Evolutionary conservation across 2,113 vertebrate species (phyloP).

Genomic region (Cyanocitta stelleri): DNA sequence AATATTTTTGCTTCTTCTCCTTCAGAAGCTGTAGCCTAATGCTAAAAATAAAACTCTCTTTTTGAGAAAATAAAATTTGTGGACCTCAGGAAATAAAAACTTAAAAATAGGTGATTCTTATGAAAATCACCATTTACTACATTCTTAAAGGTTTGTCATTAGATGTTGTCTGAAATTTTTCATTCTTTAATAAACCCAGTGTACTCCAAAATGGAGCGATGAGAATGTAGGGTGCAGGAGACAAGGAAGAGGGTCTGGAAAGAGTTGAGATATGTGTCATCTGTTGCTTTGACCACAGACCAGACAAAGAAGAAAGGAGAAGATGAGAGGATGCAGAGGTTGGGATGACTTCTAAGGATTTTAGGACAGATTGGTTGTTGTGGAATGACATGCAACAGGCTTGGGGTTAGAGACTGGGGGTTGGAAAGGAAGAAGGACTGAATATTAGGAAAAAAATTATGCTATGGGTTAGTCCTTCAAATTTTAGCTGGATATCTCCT

Average conservation of each 20-base stretch:
- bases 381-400: fast-evolving
- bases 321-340: background rate
- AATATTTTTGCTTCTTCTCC: background rate
- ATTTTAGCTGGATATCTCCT: background rate
- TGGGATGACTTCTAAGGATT: background rate
- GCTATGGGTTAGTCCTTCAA: background rate
- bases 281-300: background rate
- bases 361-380: background rate
- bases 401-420: background rate
- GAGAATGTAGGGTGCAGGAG: background rate
- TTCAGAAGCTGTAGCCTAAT: background rate
- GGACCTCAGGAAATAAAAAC: background rate
- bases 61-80: background rate
- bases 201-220: background rate
- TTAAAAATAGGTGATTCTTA: background rate
- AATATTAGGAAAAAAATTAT: background rate
- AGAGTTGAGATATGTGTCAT: background rate
- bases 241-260: background rate
- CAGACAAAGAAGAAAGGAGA: background rate
- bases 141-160: background rate
- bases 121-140: background rate
- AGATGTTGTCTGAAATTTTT: background rate
- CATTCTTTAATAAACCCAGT: background rate
- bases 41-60: background rate
- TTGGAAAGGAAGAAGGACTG: background rate